Evolutionary conservation across 2,888 invertebrate species (phyloP).

Genomic region (Nemurella pictetii): DNA sequence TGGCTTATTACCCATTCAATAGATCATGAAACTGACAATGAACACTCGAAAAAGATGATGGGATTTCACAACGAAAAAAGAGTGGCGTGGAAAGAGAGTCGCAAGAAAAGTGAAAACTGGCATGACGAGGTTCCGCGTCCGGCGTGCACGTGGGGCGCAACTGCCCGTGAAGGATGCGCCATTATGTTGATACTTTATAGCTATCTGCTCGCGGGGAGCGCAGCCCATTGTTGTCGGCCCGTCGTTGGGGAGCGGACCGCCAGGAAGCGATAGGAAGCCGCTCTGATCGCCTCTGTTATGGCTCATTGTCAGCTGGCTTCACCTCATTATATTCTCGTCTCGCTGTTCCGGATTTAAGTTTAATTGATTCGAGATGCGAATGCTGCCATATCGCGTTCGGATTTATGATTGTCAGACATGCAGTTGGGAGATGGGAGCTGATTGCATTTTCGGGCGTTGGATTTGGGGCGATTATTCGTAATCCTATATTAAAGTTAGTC

Average conservation of each 20-base stretch:
- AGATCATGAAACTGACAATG: slow-evolving; percentile 7
- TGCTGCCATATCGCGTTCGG: neutral
- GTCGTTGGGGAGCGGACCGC: neutral
- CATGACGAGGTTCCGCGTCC: slow-evolving; percentile 36
- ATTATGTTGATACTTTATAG: slow-evolving; percentile 27
- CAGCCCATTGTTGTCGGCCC: slow-evolving; percentile 24
- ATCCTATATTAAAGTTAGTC: too few relatives aligned
- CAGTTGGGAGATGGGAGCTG: neutral
- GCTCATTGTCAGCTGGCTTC: neutral
- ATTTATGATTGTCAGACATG: neutral
- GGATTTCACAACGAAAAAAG: slow-evolving; percentile 6
- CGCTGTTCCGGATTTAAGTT: slow-evolving; percentile 62
- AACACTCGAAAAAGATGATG: slow-evolving; percentile 31
- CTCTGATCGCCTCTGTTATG: neutral
- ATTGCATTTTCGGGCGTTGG: slow-evolving; percentile 3
- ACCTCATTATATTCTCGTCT: slow-evolving; percentile 34
- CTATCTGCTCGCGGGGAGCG: slow-evolving; percentile 14
- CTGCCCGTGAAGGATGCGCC: slow-evolving; percentile 39
- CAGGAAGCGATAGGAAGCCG: neutral
- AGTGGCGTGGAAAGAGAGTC: neutral
- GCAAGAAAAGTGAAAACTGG: slow-evolving; percentile 33
- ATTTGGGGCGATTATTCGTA: neutral
- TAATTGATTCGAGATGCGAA: slow-evolving; percentile 57
- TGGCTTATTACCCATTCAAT: slow-evolving; percentile 14
- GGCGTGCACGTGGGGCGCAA: slow-evolving; percentile 30